Evolutionary conservation across 2,797 vertebrate genomes (phyloP).

Genomic region (Thalassophryne amazonica): DNA sequence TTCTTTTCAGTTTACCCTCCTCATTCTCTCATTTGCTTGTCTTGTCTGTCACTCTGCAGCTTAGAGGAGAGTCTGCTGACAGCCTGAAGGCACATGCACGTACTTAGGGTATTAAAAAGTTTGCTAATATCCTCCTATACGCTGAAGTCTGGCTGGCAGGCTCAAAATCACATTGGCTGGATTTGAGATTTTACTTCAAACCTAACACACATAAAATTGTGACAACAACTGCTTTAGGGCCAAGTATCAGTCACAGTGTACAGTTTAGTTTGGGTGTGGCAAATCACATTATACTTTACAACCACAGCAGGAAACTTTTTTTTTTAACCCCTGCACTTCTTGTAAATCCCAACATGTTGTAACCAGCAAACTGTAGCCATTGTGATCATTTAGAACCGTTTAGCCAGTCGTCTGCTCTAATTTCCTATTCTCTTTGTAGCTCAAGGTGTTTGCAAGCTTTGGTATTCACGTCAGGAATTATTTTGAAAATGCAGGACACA

Average conservation of each 20-base stretch:
- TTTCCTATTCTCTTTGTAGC: conserved; percentile 35
- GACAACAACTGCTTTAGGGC: neutral
- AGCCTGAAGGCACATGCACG: neutral
- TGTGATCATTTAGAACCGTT: conserved; percentile 9
- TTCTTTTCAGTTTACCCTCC: conserved; percentile 1
- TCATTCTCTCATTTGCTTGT: conserved; percentile 3
- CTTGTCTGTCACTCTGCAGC: neutral
- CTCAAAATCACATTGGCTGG: neutral
- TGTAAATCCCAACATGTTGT: conserved; percentile 5
- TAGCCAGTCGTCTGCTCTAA: conserved; percentile 25
- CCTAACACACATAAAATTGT: neutral
- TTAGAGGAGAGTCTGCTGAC: neutral
- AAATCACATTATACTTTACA: conserved; percentile 9
- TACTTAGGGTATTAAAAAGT: conserved; percentile 2
- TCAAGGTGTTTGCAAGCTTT: conserved; percentile 53
- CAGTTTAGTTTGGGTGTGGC: conserved; percentile 1
- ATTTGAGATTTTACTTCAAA: conserved; percentile 14
- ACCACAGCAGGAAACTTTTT: neutral
- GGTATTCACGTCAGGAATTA: conserved; percentile 65
- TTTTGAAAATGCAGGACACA: conserved; percentile 71
- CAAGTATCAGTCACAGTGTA: neutral
- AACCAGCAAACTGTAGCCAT: neutral
- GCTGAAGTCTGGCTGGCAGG: neutral
- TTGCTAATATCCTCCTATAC: conserved; percentile 17
- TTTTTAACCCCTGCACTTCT: neutral